Percentiles rank a stretch among this genome's conserved stretches.
Conservation (phyloP, 64 coral and sea anemone species). For the Acropora tenuis region DNA sequence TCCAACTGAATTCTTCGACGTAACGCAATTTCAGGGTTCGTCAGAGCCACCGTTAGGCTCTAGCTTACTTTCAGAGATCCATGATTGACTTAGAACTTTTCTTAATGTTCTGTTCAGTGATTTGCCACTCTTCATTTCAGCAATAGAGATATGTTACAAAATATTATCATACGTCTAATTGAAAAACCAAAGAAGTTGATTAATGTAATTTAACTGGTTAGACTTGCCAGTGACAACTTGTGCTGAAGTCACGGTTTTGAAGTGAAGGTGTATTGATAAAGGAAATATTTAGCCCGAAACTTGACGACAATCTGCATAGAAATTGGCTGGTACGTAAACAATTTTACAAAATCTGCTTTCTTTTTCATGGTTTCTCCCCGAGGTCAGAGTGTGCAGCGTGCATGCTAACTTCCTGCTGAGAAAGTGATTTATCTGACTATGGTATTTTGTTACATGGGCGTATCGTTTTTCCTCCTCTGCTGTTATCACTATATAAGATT, state of each 20-base stretch:
- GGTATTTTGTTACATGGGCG: not conserved
- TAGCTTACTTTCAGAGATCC: not conserved
- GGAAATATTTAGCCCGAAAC: not conserved
- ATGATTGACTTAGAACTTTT: not conserved
- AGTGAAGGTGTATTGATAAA: not conserved
- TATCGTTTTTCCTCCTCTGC: constrained; percentile 10
- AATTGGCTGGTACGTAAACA: no score
- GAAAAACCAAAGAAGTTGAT: not conserved
- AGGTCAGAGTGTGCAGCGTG: not conserved
- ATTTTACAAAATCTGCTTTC: not conserved
- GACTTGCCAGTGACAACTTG: not conserved
- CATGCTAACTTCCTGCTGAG: no score
- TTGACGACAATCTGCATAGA: not conserved
- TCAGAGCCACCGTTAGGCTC: not conserved
- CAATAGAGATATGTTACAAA: no score
- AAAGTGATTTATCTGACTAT: not conserved
- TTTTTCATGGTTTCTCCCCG: not conserved
- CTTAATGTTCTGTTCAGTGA: not conserved
- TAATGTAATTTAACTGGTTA: not conserved
- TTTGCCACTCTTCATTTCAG: not conserved
- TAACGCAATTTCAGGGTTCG: not conserved
- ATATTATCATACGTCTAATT: not conserved
- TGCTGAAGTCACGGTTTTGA: not conserved
- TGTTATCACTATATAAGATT: constrained; percentile 11
- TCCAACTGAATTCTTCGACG: not conserved